These are phyloP conservation scores for Hesperophylax magnus DNA, from an alignment of 1,140 invertebrate genomes.

Conservation along the genomic window DNA sequence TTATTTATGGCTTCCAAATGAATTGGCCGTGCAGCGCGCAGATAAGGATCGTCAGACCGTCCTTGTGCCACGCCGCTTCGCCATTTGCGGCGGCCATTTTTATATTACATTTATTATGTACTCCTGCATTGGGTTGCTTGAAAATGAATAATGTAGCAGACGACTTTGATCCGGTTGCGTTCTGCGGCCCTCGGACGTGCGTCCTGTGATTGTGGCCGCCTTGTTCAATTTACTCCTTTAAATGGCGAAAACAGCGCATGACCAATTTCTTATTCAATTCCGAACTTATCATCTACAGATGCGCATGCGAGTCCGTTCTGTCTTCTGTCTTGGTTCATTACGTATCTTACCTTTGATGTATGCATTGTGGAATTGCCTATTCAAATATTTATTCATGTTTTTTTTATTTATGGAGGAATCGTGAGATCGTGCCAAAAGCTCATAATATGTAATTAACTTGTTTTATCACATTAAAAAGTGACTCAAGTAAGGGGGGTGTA, in stretches of 20 bases:
- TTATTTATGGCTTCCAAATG: constrained; percentile 18
- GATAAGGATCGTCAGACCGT: constrained; percentile 16
- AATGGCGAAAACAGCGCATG: background rate
- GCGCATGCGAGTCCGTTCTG: too few species aligned
- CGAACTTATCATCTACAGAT: background rate
- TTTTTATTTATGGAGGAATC: too few species aligned
- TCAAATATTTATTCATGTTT: too few species aligned
- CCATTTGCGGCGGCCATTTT: constrained; percentile 44
- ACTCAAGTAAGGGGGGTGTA: too few species aligned
- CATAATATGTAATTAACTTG: too few species aligned
- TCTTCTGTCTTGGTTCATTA: too few species aligned
- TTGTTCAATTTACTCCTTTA: background rate
- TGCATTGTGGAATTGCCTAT: too few species aligned
- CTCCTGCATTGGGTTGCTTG: constrained; percentile 19
- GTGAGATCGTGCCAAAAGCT: too few species aligned
- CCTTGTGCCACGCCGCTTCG: constrained; percentile 23
- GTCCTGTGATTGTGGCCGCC: background rate
- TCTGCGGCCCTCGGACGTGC: constrained; percentile 20
- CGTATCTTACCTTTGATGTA: too few species aligned
- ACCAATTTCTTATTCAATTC: background rate
- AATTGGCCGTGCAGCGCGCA: constrained; percentile 6
- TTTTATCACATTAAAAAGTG: too few species aligned
- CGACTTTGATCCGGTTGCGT: constrained; percentile 45
- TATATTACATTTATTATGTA: constrained; percentile 10
- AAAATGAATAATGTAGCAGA: constrained; percentile 52